phyloP scores from a whole-genome alignment of 2,797 vertebrate genomes.

The Leptoclinus maculatus region DNA sequence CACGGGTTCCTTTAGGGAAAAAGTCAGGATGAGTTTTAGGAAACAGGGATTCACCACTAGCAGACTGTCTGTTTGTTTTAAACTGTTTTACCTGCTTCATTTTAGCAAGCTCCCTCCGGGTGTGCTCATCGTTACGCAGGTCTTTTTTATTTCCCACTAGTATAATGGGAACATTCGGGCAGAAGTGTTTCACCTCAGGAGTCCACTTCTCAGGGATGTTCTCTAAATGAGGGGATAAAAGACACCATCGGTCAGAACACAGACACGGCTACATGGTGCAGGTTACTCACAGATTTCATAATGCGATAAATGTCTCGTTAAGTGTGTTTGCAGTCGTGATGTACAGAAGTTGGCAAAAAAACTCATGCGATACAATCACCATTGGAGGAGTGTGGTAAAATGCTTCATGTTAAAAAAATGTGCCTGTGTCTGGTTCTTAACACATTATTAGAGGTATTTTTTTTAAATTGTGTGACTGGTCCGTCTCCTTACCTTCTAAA shows the following conservation, averaged over 20 bases:
- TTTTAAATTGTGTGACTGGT: background rate
- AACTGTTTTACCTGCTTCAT: constrained; percentile 93
- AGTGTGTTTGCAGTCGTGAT: background rate
- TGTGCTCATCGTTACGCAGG: constrained; percentile 97
- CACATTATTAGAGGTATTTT: background rate
- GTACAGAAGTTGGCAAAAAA: constrained; percentile 2
- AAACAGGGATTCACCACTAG: background rate
- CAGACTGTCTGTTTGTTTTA: background rate
- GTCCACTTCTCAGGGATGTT: constrained; percentile 99
- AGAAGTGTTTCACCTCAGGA: constrained; percentile 98
- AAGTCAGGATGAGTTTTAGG: background rate
- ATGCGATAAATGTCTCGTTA: background rate
- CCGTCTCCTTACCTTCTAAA: background rate
- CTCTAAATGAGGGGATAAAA: constrained; percentile 80
- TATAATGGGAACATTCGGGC: constrained; percentile 98
- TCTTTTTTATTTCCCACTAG: constrained; percentile 99
- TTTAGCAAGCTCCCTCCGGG: constrained; percentile 95
- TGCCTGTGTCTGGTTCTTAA: background rate
- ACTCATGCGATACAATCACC: background rate
- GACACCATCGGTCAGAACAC: constrained; percentile 15
- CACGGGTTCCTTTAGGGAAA: constrained; percentile 90
- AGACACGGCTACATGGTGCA: background rate
- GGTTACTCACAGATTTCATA: background rate
- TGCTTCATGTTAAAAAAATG: background rate
- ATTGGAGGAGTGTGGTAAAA: background rate